These are phyloP conservation scores for Ammospiza nelsoni DNA, from an alignment of 2,113 vertebrate species.

Conservation along the genomic window DNA sequence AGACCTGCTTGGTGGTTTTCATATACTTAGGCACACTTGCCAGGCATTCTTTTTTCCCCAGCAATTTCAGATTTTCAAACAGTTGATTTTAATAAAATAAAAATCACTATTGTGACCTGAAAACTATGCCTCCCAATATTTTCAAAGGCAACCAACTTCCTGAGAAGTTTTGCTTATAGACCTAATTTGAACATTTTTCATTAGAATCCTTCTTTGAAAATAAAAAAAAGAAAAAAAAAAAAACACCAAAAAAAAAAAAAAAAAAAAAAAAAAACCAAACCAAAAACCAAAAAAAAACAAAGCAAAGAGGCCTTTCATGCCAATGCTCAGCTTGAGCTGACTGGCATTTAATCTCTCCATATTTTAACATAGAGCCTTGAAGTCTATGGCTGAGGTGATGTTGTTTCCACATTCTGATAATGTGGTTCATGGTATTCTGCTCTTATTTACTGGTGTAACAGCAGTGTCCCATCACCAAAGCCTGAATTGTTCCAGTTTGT, in stretches of 20 bases:
- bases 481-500: not conserved
- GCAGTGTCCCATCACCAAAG: not conserved
- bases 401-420: not conserved
- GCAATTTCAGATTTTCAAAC: not conserved
- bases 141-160: not conserved
- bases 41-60: not conserved
- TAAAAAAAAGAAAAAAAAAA: not conserved
- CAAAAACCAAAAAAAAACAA: not conserved
- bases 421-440: not conserved
- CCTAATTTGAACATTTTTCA: not conserved
- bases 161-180: not conserved
- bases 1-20: not conserved
- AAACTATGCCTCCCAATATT: not conserved
- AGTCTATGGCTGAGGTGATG: not conserved
- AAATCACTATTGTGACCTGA: not conserved
- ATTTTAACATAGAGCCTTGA: not conserved
- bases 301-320: not conserved
- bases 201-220: not conserved
- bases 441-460: not conserved
- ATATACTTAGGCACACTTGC: not conserved
- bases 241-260: not conserved
- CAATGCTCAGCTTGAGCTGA: not conserved
- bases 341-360: not conserved
- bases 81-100: slow-evolving; percentile 28
- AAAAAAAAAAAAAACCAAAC: not conserved